Evolutionary conservation across 2,113 vertebrate genomes (phyloP).

Genomic region (Sapajus apella): DNA sequence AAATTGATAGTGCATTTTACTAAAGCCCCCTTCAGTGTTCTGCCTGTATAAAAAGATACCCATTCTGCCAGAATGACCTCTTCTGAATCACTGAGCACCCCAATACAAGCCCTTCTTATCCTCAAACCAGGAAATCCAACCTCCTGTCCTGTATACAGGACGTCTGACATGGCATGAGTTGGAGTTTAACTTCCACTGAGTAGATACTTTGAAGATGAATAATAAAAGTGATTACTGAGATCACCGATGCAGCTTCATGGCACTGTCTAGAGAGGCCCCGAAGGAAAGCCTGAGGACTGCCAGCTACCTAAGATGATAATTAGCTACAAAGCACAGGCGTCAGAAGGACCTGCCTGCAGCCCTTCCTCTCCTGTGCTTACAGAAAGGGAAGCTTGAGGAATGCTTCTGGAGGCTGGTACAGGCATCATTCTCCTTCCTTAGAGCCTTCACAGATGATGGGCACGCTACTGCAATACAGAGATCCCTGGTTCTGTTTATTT

Average conservation of each 20-base stretch:
- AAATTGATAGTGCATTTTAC: not conserved
- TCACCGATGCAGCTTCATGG: slow-evolving; percentile 55
- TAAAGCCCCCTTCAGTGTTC: not conserved
- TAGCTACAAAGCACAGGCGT: slow-evolving; percentile 67
- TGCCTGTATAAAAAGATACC: not conserved
- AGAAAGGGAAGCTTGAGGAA: slow-evolving; percentile 77
- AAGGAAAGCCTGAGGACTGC: slow-evolving; percentile 68
- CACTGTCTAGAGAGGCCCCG: slow-evolving; percentile 55
- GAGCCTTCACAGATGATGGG: slow-evolving; percentile 74
- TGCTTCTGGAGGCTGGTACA: slow-evolving; percentile 57
- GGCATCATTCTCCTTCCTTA: slow-evolving; percentile 64
- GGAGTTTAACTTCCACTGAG: slow-evolving; percentile 58
- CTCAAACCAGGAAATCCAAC: slow-evolving; percentile 13
- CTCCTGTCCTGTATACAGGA: not conserved
- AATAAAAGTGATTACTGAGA: slow-evolving; percentile 70
- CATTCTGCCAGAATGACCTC: not conserved
- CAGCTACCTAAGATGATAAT: slow-evolving; percentile 67
- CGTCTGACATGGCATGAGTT: not conserved
- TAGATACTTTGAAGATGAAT: slow-evolving; percentile 69
- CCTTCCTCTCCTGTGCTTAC: slow-evolving; percentile 69
- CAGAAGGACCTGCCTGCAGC: slow-evolving; percentile 57
- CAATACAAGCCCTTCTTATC: not conserved
- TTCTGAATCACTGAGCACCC: not conserved
- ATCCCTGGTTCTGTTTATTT: slow-evolving; percentile 79
- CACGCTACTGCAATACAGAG: not conserved